phyloP scores from a whole-genome alignment of 2,113 vertebrate species.

The Dinomys branickii region DNA sequence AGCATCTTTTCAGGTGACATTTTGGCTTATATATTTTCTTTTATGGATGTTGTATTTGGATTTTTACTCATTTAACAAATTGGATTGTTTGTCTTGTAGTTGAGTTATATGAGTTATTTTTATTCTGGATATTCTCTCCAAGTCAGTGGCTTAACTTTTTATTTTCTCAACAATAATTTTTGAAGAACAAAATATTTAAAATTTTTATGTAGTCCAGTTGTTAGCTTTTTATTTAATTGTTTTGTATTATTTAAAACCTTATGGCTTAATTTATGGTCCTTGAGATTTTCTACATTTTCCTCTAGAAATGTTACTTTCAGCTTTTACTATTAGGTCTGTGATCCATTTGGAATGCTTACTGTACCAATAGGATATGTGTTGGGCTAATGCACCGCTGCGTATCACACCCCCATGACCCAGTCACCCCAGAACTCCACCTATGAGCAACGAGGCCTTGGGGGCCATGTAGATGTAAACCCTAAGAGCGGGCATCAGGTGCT shows the following conservation, averaged over 20 bases:
- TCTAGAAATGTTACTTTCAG: slow-evolving; percentile 34
- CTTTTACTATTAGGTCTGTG: not conserved
- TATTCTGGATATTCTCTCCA: not conserved
- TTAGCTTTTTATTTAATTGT: not conserved
- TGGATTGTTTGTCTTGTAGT: not conserved
- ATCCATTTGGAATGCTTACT: not conserved
- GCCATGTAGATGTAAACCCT: not conserved
- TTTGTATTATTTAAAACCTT: slow-evolving; percentile 5
- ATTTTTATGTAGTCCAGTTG: not conserved
- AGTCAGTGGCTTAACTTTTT: not conserved
- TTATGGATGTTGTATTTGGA: not conserved
- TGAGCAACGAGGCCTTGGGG: not conserved
- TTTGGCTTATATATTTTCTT: not conserved
- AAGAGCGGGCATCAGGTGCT: not conserved
- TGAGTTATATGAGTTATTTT: not conserved
- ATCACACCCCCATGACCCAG: not conserved
- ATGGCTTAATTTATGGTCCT: not conserved
- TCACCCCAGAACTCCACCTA: not conserved
- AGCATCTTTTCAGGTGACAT: not conserved
- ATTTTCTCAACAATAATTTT: not conserved
- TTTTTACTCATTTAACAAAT: not conserved
- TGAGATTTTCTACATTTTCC: not conserved
- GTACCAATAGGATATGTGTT: not conserved
- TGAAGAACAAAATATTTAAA: not conserved
- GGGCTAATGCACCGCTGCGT: not conserved